phyloP scores from a whole-genome alignment of 2,113 vertebrate species.

The Cranoglanis bouderius region DNA sequence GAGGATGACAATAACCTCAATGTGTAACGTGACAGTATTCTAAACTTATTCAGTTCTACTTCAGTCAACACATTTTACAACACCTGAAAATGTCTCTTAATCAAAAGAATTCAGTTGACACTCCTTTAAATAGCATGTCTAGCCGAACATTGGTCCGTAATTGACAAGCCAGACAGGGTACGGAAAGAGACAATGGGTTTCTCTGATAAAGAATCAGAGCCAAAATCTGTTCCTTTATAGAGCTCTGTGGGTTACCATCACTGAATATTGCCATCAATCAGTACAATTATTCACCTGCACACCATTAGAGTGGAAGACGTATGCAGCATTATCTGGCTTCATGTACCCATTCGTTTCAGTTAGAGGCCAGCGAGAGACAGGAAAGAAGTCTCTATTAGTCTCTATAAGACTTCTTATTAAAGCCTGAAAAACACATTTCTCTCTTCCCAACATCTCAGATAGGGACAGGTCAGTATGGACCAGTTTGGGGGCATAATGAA shows the following conservation, averaged over 20 bases:
- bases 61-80: conserved; percentile 8
- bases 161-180: conserved; percentile 17
- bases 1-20: background rate
- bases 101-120: conserved; percentile 8
- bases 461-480: background rate
- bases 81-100: conserved; percentile 22
- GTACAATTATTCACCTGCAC: conserved; percentile 54
- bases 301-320: conserved; percentile 35
- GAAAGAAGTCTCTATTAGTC: conserved; percentile 8
- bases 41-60: background rate
- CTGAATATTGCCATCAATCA: conserved; percentile 45
- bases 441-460: background rate
- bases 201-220: conserved; percentile 10
- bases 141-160: background rate
- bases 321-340: conserved; percentile 12
- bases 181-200: conserved; percentile 19
- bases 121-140: conserved; percentile 14
- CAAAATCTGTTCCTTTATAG: conserved; percentile 38
- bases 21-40: background rate
- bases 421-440: background rate
- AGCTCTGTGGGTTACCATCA: conserved; percentile 8
- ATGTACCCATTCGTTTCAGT: conserved; percentile 44
- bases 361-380: conserved; percentile 10
- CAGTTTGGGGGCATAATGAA: background rate
- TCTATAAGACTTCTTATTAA: conserved; percentile 33